phyloP scores from a whole-genome alignment of 2,888 invertebrate species.

The Ashinkailepas kermadecensis region DNA sequence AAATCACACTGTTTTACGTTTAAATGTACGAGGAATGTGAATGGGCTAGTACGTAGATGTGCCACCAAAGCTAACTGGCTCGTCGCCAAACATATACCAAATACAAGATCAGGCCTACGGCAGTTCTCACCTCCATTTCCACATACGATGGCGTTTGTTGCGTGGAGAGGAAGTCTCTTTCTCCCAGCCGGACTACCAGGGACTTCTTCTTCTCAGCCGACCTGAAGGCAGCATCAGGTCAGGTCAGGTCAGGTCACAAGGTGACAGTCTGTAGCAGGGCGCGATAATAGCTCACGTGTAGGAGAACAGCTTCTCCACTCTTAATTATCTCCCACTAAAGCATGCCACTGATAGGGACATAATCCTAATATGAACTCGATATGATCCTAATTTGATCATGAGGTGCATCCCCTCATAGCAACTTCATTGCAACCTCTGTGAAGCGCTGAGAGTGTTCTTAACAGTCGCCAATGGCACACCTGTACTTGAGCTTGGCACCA shows the following conservation, averaged over 20 bases:
- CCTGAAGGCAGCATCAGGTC: neutral
- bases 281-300: neutral
- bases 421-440: too few relatives aligned
- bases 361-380: neutral
- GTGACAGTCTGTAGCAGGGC: neutral
- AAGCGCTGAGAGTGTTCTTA: too few relatives aligned
- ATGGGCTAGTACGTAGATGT: too few relatives aligned
- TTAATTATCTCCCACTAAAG: neutral
- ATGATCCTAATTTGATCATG: neutral
- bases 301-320: neutral
- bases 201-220: neutral
- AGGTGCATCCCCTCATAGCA: too few relatives aligned
- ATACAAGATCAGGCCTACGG: too few relatives aligned
- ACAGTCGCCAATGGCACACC: too few relatives aligned
- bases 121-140: neutral
- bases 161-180: neutral
- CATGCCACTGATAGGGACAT: neutral
- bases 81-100: too few relatives aligned
- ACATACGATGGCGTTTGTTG: neutral
- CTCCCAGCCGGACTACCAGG: neutral
- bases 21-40: too few relatives aligned
- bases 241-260: neutral
- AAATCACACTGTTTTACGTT: too few relatives aligned
- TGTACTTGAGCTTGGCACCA: too few relatives aligned
- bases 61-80: too few relatives aligned